Evolutionary conservation across 2,888 invertebrate genomes (phyloP).

Genomic region (Horisme vitalbata): DNA sequence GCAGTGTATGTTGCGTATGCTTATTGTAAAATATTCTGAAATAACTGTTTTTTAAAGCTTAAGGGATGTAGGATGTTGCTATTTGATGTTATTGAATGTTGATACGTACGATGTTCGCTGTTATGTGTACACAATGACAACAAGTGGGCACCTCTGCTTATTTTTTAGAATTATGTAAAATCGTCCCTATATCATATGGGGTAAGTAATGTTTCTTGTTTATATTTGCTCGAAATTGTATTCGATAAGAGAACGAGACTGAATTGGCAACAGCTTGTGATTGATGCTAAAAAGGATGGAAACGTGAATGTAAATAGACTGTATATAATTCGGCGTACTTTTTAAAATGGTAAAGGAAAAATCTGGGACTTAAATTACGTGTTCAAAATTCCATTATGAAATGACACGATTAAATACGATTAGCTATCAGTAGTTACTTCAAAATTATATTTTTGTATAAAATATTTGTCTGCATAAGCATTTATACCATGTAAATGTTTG

Average conservation of each 20-base stretch:
- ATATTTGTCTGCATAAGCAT: conserved; percentile 65
- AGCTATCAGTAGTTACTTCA: conserved; percentile 50
- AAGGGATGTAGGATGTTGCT: conserved; percentile 16
- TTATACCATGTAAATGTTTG: conserved; percentile 27
- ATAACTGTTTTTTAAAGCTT: no score
- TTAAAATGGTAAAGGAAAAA: conserved; percentile 51
- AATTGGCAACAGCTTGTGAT: conserved; percentile 77
- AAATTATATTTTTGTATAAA: conserved; percentile 79
- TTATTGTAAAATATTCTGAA: no score
- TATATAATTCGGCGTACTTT: conserved; percentile 44
- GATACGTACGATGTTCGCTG: conserved; percentile 20
- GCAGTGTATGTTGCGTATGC: background rate
- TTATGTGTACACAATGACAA: conserved; percentile 19
- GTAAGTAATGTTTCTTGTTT: conserved; percentile 20
- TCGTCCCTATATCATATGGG: conserved; percentile 10
- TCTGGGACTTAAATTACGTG: conserved; percentile 57
- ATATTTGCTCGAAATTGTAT: conserved; percentile 14
- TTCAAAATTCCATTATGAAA: conserved; percentile 58
- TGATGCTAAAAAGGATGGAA: conserved; percentile 47
- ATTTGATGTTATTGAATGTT: conserved; percentile 20
- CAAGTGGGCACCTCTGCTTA: conserved; percentile 13
- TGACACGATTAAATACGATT: conserved; percentile 49
- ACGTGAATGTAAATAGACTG: conserved; percentile 60
- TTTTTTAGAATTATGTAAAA: conserved; percentile 4
- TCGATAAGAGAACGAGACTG: conserved; percentile 63